Evolutionary conservation across 2,797 vertebrate species (phyloP), one percentile per base, ranked within the genome.

Genomic region (Onychomys torridus): DNA sequence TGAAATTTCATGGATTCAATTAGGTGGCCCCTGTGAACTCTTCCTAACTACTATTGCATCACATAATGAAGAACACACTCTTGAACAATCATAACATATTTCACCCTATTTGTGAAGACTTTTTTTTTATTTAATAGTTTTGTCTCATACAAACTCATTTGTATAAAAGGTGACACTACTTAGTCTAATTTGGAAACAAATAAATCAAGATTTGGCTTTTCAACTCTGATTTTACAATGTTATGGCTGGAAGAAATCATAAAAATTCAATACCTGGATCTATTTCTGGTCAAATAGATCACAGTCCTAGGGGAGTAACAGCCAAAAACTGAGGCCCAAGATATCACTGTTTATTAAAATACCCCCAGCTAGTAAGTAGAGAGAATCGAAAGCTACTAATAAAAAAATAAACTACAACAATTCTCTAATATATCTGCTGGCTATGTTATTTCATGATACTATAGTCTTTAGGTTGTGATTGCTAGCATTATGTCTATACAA

Each of bases 181-280:
- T 75, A 57, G 9, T 29, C 37, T 49, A 87, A 46, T 43, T 95
- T 87, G 59, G 69, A 84, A 94, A 87, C 37, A 87, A 2, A 85
- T 37, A 87, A 89, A 87, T 91, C 40, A 92, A 93, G 29, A 88
- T 89, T 67, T 90, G 12, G 34, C 43, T 94, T 97, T 37, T 81
- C 63, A 90, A 90, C 17, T 65, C 21, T 92, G 27, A 61, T 2
- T 94, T 73, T 14, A 91, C 19, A 95, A 76, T 89, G 67, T 55
- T 84, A 75, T 84, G 81, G 29, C 11, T 2, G 34, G 5, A 29
- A 84, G 16, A 90, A 19, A 37, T 90, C 63, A 78, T 89, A 91
- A 77, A 88, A 83, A 82, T 81, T 87, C 71, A 75, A 63, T 90
- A 43, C 11, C 0, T 73, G 3, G 5, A 10, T 3, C 34, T 25